Evolutionary conservation across 2,797 vertebrate species (phyloP).

Genomic region (Pristis pectinata): DNA sequence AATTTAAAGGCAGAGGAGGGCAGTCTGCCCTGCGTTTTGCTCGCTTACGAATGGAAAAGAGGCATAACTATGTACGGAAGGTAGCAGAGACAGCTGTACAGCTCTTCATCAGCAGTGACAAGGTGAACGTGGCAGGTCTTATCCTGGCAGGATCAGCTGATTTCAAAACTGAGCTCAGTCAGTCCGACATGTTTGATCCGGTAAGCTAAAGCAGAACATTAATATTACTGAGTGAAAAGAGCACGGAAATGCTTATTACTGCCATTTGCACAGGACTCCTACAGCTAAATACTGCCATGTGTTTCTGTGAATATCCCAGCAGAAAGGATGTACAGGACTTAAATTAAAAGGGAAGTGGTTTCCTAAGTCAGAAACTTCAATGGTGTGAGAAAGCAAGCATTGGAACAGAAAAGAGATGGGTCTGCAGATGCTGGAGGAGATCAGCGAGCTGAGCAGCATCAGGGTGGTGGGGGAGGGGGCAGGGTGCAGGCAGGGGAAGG

Average conservation of each 20-base stretch:
- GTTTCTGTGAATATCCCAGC: neutral
- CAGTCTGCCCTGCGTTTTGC: slow-evolving; percentile 97
- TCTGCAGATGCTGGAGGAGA: too few relatives aligned
- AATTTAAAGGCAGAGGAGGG: slow-evolving; percentile 82
- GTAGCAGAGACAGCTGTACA: slow-evolving; percentile 97
- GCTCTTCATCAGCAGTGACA: slow-evolving; percentile 96
- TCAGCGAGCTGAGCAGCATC: too few relatives aligned
- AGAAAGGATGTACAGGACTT: neutral
- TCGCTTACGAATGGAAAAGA: slow-evolving; percentile 96
- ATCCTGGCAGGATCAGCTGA: slow-evolving; percentile 95
- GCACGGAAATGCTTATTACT: neutral
- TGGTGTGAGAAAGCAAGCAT: too few relatives aligned
- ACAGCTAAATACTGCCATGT: too few relatives aligned
- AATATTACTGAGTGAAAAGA: neutral
- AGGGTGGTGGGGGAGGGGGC: too few relatives aligned
- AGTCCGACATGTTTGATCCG: slow-evolving; percentile 99
- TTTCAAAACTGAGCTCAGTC: slow-evolving; percentile 97
- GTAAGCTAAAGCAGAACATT: slow-evolving; percentile 56
- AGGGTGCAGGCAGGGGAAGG: too few relatives aligned
- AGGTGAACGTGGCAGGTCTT: slow-evolving; percentile 96
- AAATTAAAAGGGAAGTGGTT: neutral
- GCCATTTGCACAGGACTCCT: neutral
- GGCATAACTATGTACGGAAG: slow-evolving; percentile 98
- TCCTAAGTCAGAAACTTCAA: too few relatives aligned
- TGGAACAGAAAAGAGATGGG: too few relatives aligned